phyloP scores from a whole-genome alignment of 1,140 invertebrate genomes.

The Neocloeon triangulifer region DNA sequence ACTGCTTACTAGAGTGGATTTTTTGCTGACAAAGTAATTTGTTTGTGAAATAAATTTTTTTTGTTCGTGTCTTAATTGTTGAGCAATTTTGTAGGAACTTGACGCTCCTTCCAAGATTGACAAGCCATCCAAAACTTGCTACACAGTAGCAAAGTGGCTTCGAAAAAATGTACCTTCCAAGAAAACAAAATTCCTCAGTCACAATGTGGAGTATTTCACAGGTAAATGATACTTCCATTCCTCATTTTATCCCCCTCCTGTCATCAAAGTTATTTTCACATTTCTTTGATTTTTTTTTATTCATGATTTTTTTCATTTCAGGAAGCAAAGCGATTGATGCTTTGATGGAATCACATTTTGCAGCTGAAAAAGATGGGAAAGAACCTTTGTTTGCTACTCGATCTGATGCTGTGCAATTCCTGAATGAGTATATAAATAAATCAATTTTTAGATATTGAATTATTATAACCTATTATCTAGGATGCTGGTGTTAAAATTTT shows the following conservation, averaged over 20 bases:
- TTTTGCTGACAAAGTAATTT: too few species aligned
- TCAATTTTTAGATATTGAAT: too few species aligned
- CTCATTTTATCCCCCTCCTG: neutral
- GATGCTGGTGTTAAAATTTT: slow-evolving; percentile 82
- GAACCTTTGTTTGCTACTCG: slow-evolving; percentile 60
- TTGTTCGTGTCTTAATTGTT: neutral
- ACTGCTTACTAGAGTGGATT: too few species aligned
- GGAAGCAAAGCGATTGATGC: slow-evolving; percentile 74
- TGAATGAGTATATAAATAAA: slow-evolving; percentile 43
- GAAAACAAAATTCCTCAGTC: slow-evolving; percentile 84
- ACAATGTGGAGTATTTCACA: slow-evolving; percentile 92
- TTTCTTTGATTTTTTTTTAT: too few species aligned
- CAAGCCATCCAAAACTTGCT: slow-evolving; percentile 78
- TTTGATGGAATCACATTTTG: slow-evolving; percentile 80
- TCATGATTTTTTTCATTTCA: slow-evolving; percentile 15
- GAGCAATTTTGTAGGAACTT: neutral
- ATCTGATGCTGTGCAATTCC: slow-evolving; percentile 52
- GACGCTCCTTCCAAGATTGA: slow-evolving; percentile 23
- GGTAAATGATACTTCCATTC: slow-evolving; percentile 24
- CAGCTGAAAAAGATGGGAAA: slow-evolving; percentile 33
- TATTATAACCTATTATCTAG: slow-evolving; percentile 16
- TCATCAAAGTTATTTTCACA: too few species aligned
- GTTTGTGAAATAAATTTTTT: too few species aligned
- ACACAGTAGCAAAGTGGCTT: slow-evolving; percentile 80
- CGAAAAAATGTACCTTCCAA: slow-evolving; percentile 79